Percentiles rank a stretch among this genome's conserved stretches.
Conservation (phyloP, 2,113 vertebrate species). For the Laticauda colubrina region DNA sequence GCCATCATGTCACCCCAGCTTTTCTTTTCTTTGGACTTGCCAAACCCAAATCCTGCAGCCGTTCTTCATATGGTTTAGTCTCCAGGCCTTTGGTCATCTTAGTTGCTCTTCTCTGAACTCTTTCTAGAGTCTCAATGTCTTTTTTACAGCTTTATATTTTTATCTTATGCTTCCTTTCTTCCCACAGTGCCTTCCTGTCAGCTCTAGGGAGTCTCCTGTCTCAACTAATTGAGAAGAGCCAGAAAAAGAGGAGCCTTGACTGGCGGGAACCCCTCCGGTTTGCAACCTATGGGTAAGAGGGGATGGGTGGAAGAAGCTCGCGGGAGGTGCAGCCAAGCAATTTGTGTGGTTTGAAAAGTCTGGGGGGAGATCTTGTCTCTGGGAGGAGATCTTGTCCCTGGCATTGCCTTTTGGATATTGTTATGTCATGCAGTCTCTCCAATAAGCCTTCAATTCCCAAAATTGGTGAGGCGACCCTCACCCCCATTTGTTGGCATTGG, state of each 20-base stretch:
- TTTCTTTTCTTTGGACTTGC: no score
- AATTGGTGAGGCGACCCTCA: no score
- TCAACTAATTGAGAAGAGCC: constrained; percentile 74
- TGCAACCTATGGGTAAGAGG: constrained; percentile 78
- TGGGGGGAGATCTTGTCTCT: no score
- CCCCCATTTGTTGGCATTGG: no score
- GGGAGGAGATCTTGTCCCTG: no score
- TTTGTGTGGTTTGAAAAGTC: not conserved
- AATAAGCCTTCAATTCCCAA: not conserved
- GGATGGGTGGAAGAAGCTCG: not conserved
- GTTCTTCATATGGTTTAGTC: no score
- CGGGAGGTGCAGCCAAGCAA: not conserved
- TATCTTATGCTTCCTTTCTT: not conserved
- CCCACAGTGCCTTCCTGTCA: constrained; percentile 80
- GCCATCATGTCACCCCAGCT: no score
- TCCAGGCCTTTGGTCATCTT: no score
- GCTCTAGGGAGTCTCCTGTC: constrained; percentile 83
- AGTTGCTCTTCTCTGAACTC: no score
- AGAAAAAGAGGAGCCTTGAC: constrained; percentile 68
- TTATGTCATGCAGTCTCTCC: not conserved
- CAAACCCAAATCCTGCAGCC: no score
- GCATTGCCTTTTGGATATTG: not conserved
- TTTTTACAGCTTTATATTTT: not conserved
- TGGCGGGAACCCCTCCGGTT: constrained; percentile 73
- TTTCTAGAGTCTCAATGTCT: no score